Base-by-base conservation (phyloP, 2,888 invertebrate genomes). In the Congeria kusceri region DNA sequence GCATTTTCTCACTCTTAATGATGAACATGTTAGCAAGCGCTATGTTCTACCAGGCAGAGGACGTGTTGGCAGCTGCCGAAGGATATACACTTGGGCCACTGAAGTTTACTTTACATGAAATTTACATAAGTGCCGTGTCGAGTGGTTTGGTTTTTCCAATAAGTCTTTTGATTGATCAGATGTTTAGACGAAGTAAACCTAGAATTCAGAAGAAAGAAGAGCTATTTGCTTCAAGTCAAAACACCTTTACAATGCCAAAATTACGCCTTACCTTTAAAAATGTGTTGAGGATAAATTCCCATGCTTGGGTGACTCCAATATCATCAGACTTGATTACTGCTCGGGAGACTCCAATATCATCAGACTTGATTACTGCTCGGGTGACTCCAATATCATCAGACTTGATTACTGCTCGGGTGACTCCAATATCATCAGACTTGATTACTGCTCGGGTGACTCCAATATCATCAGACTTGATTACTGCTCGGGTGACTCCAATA, bases 11-110 rank as follows among this genome's bases (percentile, higher is more conserved):
- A 20, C 86, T 93, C 46, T 86, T 94, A 11, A 92, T 92, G 79
- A 88, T 92, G 3, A 92, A 93, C 25, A 94, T 94, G 94, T 83
- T 94, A 66, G 92, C 91, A 20, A 93, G 93, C 76, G 94, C 94
- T 27, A 93, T 94, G 93, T 94, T 93, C 86, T 94, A 93, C 77
- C 76, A 79, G 66, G 74, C 83, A 1, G 84, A 72, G 9, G 83
- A 83, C 20, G 78, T 72, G 23, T 78, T 73, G 9, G 53, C 74
- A 13, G 79, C 75, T 46, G 67, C 72, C 15, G 69, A 79, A 20
- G 79, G 80, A 2, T 74, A 87, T 59, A 59, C 61, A 27, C 32
- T 89, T 2, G 89, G 89, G 13, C 86, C 87, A 0, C 63, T 88
- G 11, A 77, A 82, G 49, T 84, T 89, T 56, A 83, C 87, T 3